phyloP scores from a whole-genome alignment of 2,113 vertebrate species.

The Sinocyclocheilus anophthalmus region DNA sequence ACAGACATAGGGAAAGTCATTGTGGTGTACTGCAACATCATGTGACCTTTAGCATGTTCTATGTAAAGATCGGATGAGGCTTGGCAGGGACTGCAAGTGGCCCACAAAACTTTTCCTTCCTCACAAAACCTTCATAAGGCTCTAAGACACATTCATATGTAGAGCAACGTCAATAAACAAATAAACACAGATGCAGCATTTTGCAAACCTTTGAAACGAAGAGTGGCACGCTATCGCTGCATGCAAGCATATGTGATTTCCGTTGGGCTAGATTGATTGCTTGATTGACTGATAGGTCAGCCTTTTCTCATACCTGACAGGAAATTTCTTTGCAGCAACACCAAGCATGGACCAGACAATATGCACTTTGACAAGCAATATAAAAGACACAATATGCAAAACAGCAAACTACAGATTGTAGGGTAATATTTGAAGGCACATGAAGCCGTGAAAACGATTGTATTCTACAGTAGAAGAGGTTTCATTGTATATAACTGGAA shows the following conservation, averaged over 20 bases:
- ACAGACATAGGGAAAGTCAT: conserved; percentile 8
- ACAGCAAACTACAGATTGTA: not conserved
- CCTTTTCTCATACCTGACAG: not conserved
- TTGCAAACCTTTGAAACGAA: not conserved
- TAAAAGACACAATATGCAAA: not conserved
- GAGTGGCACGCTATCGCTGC: not conserved
- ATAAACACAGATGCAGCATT: not conserved
- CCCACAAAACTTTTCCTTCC: not conserved
- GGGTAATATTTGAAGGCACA: not conserved
- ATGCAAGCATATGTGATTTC: not conserved
- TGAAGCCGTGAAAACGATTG: not conserved
- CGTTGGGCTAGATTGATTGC: not conserved
- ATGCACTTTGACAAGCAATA: not conserved
- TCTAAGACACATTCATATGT: not conserved
- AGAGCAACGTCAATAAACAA: not conserved
- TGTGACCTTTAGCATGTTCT: not conserved
- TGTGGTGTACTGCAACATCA: conserved; percentile 30
- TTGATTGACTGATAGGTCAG: not conserved
- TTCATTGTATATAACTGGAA: not conserved
- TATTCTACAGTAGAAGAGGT: not conserved
- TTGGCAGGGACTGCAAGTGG: not conserved
- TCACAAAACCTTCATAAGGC: not conserved
- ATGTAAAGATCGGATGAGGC: not conserved
- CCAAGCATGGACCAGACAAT: not conserved
- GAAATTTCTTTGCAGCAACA: not conserved